These are phyloP conservation scores for Euclidia mi DNA, from an alignment of 2,888 invertebrate species.

Conservation along the genomic window DNA sequence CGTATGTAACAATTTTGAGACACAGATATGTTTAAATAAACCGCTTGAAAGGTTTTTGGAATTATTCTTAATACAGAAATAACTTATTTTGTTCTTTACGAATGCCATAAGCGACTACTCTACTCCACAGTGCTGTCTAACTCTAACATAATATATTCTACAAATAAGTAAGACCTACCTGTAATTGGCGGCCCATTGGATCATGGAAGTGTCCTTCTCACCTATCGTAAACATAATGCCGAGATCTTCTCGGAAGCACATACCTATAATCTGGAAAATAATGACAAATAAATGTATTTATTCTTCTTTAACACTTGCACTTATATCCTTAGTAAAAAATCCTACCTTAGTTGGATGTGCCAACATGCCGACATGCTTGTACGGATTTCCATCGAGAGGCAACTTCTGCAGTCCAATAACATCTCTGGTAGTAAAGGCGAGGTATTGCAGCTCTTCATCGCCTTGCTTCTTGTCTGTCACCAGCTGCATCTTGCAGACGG, in stretches of 20 bases:
- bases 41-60: no score
- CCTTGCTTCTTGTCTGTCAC: slow-evolving; percentile 63
- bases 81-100: no score
- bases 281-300: no score
- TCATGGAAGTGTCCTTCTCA: slow-evolving; percentile 72
- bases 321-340: no score
- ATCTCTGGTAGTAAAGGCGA: slow-evolving; percentile 91
- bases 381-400: slow-evolving; percentile 94
- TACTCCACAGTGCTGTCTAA: no score
- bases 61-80: no score
- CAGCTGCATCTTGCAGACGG: slow-evolving; percentile 85
- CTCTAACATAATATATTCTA: no score
- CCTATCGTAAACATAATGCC: slow-evolving; percentile 79
- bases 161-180: no score
- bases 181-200: slow-evolving; percentile 79
- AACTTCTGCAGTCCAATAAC: slow-evolving; percentile 92
- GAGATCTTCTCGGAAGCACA: slow-evolving; percentile 75
- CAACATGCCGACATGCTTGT: slow-evolving; percentile 90
- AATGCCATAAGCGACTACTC: no score
- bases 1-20: no score
- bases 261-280: slow-evolving; percentile 63
- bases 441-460: slow-evolving; percentile 74
- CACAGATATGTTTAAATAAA: no score
- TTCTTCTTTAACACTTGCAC: no score
- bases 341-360: slow-evolving; percentile 92